Base-by-base conservation (phyloP, 2,888 invertebrate species). In the Pherbina coryleti region DNA sequence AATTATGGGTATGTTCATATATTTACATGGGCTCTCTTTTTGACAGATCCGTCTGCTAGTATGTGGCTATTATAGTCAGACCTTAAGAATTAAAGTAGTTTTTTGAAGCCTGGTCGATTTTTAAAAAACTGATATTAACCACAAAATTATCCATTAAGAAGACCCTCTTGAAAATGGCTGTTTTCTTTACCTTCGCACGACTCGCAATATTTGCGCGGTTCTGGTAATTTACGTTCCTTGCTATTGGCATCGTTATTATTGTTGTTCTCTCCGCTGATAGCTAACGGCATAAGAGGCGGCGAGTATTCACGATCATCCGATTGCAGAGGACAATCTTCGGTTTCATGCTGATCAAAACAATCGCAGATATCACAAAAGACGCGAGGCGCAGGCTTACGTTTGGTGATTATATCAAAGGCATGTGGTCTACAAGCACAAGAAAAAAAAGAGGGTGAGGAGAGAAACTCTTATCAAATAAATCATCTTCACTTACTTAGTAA, bases 351-450 rank as follows among this genome's bases (percentile, higher is more conserved):
- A 91, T 99, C 98, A 91, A 98, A 99, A 88, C 94, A 93, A 91
- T 98, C 98, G 90, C 98, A 99, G 85, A 98, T 98, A 92, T 99
- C 98, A 92, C 98, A 99, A 92, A 97, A 98, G 86, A 95, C 90
- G 31, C 98, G 94, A 60, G 96, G 96, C 3, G 96, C 93, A 25
- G 90, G 90, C 72, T 88, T 87, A 2, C 90, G 84, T 75, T 86
- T 87, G 31, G 91, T 88, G 5, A 91, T 87, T 44, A 91, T 89
- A 17, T 90, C 85, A 79, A 91, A 92, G 77, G 92, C 90, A 1
- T 91, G 91, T 72, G 92, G 91, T 79, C 92, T 92, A 82, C 1
- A 82, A 60, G 67, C 31, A 57, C 31, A 73, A 17, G 7, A 5
- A 19, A 49, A 19, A 19, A 73, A 8, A 14, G 4, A 57, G 31